phyloP scores from a whole-genome alignment of 2,888 invertebrate species.

The Mystacides longicornis region DNA sequence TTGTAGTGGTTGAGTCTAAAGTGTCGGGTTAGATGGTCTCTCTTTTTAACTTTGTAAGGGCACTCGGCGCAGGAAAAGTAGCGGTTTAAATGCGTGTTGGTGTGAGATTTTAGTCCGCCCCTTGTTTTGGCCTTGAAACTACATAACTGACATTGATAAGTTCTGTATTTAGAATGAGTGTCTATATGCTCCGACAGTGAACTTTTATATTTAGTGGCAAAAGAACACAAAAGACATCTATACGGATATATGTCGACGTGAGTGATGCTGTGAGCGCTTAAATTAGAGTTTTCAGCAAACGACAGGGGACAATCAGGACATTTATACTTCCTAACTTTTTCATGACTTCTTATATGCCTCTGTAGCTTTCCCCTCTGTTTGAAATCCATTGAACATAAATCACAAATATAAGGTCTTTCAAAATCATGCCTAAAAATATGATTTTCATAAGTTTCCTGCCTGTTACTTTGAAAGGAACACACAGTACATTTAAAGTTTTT shows the following conservation, averaged over 20 bases:
- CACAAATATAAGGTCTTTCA: not conserved
- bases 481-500: not conserved
- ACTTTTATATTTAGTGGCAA: constrained; percentile 3
- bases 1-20: not conserved
- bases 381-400: constrained; percentile 2
- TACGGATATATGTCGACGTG: not conserved
- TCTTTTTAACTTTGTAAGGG: not conserved
- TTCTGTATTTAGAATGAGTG: not conserved
- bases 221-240: not conserved
- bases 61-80: not conserved
- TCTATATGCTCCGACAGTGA: not conserved
- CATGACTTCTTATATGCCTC: not conserved
- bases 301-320: not conserved
- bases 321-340: not conserved
- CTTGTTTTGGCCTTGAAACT: not conserved
- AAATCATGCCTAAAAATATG: not conserved
- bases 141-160: not conserved
- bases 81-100: not conserved
- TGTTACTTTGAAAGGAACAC: not conserved
- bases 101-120: not conserved
- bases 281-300: not conserved
- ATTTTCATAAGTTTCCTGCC: not conserved
- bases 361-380: constrained; percentile 1
- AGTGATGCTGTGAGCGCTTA: not conserved
- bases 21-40: not conserved